A percentile compares a stretch with the other conserved stretches of the same genome.
Conservation (phyloP, 2,797 vertebrate species). For the Acanthurus tractus region DNA sequence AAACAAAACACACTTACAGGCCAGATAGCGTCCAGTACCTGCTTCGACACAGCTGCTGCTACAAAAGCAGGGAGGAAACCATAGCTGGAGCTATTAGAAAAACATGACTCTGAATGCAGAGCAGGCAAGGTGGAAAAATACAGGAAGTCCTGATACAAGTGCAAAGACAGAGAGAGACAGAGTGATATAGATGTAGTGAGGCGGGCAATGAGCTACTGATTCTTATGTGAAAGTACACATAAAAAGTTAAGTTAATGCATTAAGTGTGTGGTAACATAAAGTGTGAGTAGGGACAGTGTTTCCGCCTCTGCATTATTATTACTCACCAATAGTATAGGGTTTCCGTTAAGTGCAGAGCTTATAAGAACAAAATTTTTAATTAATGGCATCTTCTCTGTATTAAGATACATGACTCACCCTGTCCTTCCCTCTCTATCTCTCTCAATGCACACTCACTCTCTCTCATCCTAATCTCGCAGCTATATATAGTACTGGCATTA, state of each 20-base stretch:
- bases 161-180: slow-evolving; percentile 64
- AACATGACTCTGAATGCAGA: slow-evolving; percentile 73
- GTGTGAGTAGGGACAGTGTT: background rate
- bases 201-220: background rate
- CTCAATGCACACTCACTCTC: background rate
- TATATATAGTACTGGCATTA: slow-evolving; percentile 86
- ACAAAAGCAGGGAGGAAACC: slow-evolving; percentile 84
- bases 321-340: background rate
- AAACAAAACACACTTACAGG: slow-evolving; percentile 80
- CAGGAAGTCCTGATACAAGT: slow-evolving; percentile 82
- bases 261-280: background rate
- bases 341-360: slow-evolving; percentile 21
- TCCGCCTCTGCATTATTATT: slow-evolving; percentile 4
- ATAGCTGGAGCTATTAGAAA: slow-evolving; percentile 78
- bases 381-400: slow-evolving; percentile 53
- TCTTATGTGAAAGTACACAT: slow-evolving; percentile 7
- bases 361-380: slow-evolving; percentile 38
- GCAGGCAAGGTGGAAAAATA: slow-evolving; percentile 85
- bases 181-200: slow-evolving; percentile 43
- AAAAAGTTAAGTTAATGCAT: slow-evolving; percentile 1
- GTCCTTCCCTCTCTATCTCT: slow-evolving; percentile 60
- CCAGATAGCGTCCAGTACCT: slow-evolving; percentile 83
- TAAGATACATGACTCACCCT: slow-evolving; percentile 71
- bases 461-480: slow-evolving; percentile 82
- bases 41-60: slow-evolving; percentile 88